A percentile compares a stretch with the other conserved stretches of the same genome.
These are phyloP conservation scores for Xiphydria camelus DNA, from an alignment of 2,888 invertebrate species.

Conservation along the genomic window DNA sequence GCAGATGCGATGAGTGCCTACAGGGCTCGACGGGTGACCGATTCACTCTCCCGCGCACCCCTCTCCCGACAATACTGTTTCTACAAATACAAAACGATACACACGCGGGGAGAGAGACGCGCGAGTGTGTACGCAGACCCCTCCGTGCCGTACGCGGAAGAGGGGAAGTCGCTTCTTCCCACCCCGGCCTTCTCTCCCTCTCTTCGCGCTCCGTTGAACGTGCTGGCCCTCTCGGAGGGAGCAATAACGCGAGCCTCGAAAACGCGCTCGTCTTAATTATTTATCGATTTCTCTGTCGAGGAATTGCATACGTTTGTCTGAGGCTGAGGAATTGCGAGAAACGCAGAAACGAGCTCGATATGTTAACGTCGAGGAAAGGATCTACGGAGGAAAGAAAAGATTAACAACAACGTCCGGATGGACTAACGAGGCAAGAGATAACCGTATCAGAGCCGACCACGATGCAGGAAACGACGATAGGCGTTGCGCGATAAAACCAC, in stretches of 20 bases:
- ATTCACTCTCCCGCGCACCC: conserved; percentile 23
- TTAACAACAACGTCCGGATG: too few relatives aligned
- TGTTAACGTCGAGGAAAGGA: too few relatives aligned
- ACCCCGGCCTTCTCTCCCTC: background rate
- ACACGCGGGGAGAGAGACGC: conserved; percentile 21
- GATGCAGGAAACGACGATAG: background rate
- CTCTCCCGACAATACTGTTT: conserved; percentile 40
- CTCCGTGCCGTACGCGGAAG: background rate
- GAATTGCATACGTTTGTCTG: too few relatives aligned
- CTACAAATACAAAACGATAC: conserved; percentile 41
- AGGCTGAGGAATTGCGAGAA: too few relatives aligned
- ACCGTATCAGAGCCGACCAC: background rate
- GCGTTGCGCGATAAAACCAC: background rate
- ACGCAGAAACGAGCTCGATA: too few relatives aligned
- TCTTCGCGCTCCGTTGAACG: conserved; percentile 13
- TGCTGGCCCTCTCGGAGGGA: conserved; percentile 8
- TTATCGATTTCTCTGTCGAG: background rate
- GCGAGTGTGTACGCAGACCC: conserved; percentile 5
- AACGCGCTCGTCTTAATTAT: background rate
- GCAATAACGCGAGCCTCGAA: too few relatives aligned
- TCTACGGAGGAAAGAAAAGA: too few relatives aligned
- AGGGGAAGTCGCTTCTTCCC: background rate
- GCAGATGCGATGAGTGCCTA: conserved; percentile 51
- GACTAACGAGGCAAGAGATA: too few relatives aligned
- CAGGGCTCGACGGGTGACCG: conserved; percentile 40